These are phyloP conservation scores for Nasonovia ribisnigri DNA, from an alignment of 2,888 invertebrate species.

Conservation along the genomic window DNA sequence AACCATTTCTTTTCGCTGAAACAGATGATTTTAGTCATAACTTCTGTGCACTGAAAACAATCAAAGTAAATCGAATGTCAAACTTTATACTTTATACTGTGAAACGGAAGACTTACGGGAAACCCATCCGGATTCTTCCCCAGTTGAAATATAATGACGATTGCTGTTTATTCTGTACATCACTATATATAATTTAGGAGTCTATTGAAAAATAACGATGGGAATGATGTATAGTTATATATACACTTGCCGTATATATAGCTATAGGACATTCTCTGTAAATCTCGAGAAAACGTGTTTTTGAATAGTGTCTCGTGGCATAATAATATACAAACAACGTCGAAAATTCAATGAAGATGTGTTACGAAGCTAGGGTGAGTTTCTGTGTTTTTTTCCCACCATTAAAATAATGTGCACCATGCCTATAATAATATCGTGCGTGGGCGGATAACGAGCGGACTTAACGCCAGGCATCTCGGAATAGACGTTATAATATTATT, in stretches of 20 bases:
- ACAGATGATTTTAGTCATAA: background rate
- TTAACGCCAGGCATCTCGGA: constrained; percentile 20
- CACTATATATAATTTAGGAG: background rate
- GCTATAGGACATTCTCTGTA: background rate
- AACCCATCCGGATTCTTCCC: background rate
- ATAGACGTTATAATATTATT: constrained; percentile 19
- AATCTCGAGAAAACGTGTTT: constrained; percentile 34
- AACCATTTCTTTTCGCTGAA: background rate
- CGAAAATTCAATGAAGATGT: constrained; percentile 31
- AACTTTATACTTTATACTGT: background rate
- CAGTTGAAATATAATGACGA: background rate
- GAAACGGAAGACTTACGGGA: background rate
- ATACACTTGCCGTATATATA: background rate
- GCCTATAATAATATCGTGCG: constrained; percentile 2
- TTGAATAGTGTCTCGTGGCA: constrained; percentile 17
- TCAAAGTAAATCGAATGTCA: background rate
- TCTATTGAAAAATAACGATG: constrained; percentile 25
- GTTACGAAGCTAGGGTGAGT: background rate
- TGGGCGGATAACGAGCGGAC: constrained; percentile 41
- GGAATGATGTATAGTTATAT: background rate
- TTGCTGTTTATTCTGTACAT: background rate
- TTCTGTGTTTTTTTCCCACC: constrained; percentile 7
- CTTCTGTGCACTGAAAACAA: background rate
- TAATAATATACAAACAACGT: constrained; percentile 10
- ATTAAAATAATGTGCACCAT: constrained; percentile 25